These are phyloP conservation scores for Pangasius djambal DNA, from an alignment of 2,797 vertebrate species.

Conservation along the genomic window DNA sequence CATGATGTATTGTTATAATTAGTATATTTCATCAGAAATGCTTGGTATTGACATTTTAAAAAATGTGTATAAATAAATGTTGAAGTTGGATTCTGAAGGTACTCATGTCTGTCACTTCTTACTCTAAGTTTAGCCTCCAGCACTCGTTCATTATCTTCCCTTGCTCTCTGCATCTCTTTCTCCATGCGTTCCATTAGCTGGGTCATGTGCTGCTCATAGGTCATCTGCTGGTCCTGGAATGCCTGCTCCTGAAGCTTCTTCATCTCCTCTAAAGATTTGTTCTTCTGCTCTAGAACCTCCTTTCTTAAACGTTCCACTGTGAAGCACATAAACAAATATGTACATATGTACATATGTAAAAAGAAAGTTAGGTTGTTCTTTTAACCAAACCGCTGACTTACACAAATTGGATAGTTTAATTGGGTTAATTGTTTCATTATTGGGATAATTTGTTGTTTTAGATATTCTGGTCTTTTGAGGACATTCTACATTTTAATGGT, in stretches of 20 bases:
- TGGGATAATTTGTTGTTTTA: neutral
- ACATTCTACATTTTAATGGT: neutral
- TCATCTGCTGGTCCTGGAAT: slow-evolving; percentile 32
- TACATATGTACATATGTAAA: neutral
- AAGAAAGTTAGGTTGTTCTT: neutral
- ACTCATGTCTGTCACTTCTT: slow-evolving; percentile 1
- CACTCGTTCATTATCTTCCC: slow-evolving; percentile 41
- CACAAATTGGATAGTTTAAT: neutral
- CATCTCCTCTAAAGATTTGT: slow-evolving; percentile 37
- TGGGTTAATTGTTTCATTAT: neutral
- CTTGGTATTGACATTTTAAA: neutral
- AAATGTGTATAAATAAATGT: neutral
- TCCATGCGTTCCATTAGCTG: slow-evolving; percentile 26
- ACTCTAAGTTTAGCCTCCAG: slow-evolving; percentile 52
- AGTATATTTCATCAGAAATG: neutral
- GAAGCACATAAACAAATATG: neutral
- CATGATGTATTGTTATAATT: neutral
- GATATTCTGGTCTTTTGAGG: neutral
- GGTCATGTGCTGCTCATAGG: slow-evolving; percentile 30
- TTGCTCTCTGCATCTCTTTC: slow-evolving; percentile 41
- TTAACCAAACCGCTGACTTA: neutral
- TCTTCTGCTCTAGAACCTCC: slow-evolving; percentile 20
- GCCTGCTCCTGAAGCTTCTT: slow-evolving; percentile 19
- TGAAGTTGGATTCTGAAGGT: neutral
- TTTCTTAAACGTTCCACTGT: slow-evolving; percentile 35